phyloP scores from a whole-genome alignment of 2,888 invertebrate genomes.

The Volucella inflata region DNA sequence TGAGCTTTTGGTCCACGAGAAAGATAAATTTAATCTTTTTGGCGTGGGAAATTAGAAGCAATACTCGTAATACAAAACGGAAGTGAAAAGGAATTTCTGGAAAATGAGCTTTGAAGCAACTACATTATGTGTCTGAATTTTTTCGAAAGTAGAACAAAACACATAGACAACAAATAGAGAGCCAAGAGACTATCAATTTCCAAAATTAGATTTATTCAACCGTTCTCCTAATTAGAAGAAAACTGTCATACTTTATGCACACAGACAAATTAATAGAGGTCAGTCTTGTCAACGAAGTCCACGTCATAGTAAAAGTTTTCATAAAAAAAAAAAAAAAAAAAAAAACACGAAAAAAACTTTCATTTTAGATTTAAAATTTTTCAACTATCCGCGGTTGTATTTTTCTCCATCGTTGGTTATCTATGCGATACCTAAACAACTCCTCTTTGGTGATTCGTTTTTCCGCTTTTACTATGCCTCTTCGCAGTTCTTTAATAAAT shows the following conservation, averaged over 20 bases:
- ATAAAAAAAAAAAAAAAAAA: neutral
- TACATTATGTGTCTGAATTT: too few relatives aligned
- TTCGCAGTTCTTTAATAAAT: slow-evolving; percentile 42
- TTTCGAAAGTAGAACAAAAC: too few relatives aligned
- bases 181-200: too few relatives aligned
- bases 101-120: too few relatives aligned
- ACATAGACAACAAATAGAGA: too few relatives aligned
- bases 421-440: neutral
- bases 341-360: slow-evolving; percentile 52
- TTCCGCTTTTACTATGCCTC: slow-evolving; percentile 5
- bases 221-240: neutral
- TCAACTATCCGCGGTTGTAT: neutral
- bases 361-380: slow-evolving; percentile 26
- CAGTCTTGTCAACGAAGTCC: slow-evolving; percentile 16
- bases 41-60: too few relatives aligned
- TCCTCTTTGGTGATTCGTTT: neutral
- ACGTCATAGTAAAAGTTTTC: slow-evolving; percentile 23
- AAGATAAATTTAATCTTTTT: too few relatives aligned
- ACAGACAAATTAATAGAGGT: slow-evolving; percentile 1
- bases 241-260: slow-evolving; percentile 2
- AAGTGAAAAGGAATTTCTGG: too few relatives aligned
- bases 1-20: too few relatives aligned
- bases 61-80: too few relatives aligned
- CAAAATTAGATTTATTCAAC: too few relatives aligned
- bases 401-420: neutral